Conservation (phyloP, 2,797 vertebrate genomes). For the Sebastes steindachneri region DNA sequence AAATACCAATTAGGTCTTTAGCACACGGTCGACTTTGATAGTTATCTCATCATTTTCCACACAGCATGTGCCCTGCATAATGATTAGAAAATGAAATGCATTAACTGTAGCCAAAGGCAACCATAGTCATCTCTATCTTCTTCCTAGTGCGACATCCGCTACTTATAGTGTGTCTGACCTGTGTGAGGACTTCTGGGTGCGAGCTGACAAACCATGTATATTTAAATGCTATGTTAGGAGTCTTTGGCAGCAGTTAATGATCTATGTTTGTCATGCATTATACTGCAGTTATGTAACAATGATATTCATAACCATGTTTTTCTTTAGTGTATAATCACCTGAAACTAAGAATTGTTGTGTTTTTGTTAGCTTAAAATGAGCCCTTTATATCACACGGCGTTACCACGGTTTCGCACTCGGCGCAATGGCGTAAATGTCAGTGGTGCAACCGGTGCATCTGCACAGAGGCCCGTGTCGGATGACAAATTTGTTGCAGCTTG, state of each 20-base stretch:
- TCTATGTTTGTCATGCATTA: background rate
- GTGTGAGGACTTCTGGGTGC: background rate
- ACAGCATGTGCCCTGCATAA: slow-evolving; percentile 10
- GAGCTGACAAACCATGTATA: background rate
- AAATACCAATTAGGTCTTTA: background rate
- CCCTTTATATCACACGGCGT: background rate
- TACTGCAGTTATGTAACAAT: background rate
- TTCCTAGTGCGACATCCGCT: background rate
- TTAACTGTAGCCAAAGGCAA: slow-evolving; percentile 9
- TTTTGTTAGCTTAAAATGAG: background rate
- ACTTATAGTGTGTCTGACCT: background rate
- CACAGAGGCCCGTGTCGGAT: background rate
- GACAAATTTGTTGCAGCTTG: background rate
- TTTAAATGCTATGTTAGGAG: background rate
- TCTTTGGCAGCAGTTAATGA: background rate
- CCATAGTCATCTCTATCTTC: background rate
- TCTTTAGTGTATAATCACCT: background rate
- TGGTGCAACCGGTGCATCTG: background rate
- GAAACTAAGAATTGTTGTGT: background rate
- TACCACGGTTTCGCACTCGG: background rate
- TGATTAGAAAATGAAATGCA: slow-evolving; percentile 22
- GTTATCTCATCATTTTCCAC: slow-evolving; percentile 4
- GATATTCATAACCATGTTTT: no score
- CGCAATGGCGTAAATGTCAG: background rate
- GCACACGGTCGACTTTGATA: background rate